Conservation (phyloP, 2,888 invertebrate genomes). For the Eudemis profundana region DNA sequence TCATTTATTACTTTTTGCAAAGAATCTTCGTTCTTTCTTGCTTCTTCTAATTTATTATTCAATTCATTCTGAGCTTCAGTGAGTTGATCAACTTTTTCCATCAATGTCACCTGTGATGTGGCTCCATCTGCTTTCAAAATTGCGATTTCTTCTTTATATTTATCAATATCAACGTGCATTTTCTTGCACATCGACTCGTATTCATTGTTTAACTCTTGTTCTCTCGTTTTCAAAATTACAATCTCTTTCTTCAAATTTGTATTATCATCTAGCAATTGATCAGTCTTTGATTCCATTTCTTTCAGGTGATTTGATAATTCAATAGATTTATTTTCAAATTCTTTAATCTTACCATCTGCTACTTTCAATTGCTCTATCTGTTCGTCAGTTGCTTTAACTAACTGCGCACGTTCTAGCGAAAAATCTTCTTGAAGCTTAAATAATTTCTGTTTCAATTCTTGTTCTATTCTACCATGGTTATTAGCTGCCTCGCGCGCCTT, state of each 20-base stretch:
- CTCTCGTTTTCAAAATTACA: slow-evolving; percentile 69
- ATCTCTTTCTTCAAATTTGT: slow-evolving; percentile 74
- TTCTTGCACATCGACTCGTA: slow-evolving; percentile 70
- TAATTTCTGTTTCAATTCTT: slow-evolving; percentile 78
- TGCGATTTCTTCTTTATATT: slow-evolving; percentile 76
- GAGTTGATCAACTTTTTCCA: slow-evolving; percentile 80
- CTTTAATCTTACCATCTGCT: slow-evolving; percentile 69
- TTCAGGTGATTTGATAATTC: slow-evolving; percentile 64
- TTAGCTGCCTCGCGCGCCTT: slow-evolving; percentile 74
- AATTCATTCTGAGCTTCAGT: slow-evolving; percentile 80
- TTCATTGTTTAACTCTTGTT: slow-evolving; percentile 70
- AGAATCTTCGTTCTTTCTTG: slow-evolving; percentile 78
- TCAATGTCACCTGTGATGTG: slow-evolving; percentile 76
- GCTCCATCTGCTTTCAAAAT: slow-evolving; percentile 76
- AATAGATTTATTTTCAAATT: slow-evolving; percentile 61
- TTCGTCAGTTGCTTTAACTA: slow-evolving; percentile 69
- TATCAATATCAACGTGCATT: slow-evolving; percentile 76
- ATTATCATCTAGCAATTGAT: slow-evolving; percentile 76
- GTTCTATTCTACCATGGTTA: slow-evolving; percentile 75
- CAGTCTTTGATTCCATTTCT: slow-evolving; percentile 66
- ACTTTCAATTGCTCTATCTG: slow-evolving; percentile 69
- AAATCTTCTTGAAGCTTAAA: slow-evolving; percentile 78
- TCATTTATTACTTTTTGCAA: slow-evolving; percentile 78
- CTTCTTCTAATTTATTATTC: slow-evolving; percentile 78
- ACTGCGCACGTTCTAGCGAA: slow-evolving; percentile 69